Conservation (phyloP, 2,888 invertebrate genomes). For the Andrena hattorfiana region DNA sequence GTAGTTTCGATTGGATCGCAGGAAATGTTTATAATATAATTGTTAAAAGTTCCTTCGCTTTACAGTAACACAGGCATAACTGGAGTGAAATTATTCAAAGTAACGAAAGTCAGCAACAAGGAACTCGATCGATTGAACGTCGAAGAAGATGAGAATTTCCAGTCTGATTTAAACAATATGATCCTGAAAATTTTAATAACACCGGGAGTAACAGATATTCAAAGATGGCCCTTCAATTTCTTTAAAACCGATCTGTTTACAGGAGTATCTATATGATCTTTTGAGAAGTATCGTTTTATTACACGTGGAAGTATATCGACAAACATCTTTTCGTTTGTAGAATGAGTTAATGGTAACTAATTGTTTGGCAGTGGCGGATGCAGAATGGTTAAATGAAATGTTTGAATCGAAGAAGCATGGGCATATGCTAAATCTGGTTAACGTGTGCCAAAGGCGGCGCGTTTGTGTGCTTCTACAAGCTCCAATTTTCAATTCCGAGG, state of each 20-base stretch:
- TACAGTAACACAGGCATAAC: constrained; percentile 54
- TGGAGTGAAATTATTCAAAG: constrained; percentile 52
- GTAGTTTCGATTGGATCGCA: neutral
- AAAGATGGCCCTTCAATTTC: constrained; percentile 63
- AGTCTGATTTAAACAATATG: constrained; percentile 10
- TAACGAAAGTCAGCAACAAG: constrained; percentile 61
- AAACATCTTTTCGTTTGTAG: constrained; percentile 41
- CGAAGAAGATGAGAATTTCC: neutral
- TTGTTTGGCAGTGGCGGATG: constrained; percentile 65
- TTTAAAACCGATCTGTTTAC: constrained; percentile 52
- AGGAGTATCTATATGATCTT: constrained; percentile 31
- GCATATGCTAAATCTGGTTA: neutral
- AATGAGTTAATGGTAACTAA: constrained; percentile 60
- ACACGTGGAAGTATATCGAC: neutral
- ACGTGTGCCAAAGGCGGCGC: constrained; percentile 32
- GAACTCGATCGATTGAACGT: constrained; percentile 35
- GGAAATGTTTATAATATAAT: neutral
- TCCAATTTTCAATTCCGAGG: constrained; percentile 14
- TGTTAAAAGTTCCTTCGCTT: neutral
- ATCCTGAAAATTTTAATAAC: constrained; percentile 54
- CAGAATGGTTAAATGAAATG: constrained; percentile 44
- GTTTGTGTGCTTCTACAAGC: constrained; percentile 53
- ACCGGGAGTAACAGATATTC: constrained; percentile 42
- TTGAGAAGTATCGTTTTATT: neutral
- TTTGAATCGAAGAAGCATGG: neutral